These are phyloP conservation scores for Eilema sororculum DNA, from an alignment of 2,888 invertebrate species.

Conservation along the genomic window DNA sequence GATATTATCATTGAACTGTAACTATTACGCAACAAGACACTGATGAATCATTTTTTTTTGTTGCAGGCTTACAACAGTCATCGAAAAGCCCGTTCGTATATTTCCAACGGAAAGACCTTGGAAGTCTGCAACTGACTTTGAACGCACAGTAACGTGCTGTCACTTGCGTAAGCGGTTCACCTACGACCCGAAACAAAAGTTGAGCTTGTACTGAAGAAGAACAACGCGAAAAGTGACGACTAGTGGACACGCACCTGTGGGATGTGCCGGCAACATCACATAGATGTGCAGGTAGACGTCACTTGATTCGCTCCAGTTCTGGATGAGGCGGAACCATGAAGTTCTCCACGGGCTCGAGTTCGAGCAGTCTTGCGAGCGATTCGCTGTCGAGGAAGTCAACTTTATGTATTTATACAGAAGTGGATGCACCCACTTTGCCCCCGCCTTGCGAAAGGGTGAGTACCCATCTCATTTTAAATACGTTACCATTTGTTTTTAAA, in stretches of 20 bases:
- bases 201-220: constrained; percentile 39
- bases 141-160: constrained; percentile 53
- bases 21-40: constrained; percentile 40
- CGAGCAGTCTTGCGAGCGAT: constrained; percentile 89
- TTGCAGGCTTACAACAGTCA: constrained; percentile 72
- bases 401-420: constrained; percentile 89
- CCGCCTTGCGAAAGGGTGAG: constrained; percentile 86
- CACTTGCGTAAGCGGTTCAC: constrained; percentile 61
- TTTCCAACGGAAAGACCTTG: constrained; percentile 59
- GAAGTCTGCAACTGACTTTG: constrained; percentile 61
- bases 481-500: not conserved
- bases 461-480: constrained; percentile 22
- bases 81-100: constrained; percentile 60
- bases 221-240: constrained; percentile 36
- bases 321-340: constrained; percentile 81
- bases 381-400: constrained; percentile 89
- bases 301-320: constrained; percentile 68
- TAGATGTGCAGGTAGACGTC: constrained; percentile 77
- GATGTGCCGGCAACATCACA: constrained; percentile 81
- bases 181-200: constrained; percentile 53
- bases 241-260: constrained; percentile 70
- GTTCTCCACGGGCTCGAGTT: constrained; percentile 89
- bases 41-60: constrained; percentile 55
- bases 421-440: constrained; percentile 77
- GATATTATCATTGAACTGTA: constrained; percentile 21